A percentile compares a stretch with the other conserved stretches of the same genome.
Evolutionary conservation across 2,113 vertebrate species (phyloP).

Genomic region (Lepisosteus osseus): DNA sequence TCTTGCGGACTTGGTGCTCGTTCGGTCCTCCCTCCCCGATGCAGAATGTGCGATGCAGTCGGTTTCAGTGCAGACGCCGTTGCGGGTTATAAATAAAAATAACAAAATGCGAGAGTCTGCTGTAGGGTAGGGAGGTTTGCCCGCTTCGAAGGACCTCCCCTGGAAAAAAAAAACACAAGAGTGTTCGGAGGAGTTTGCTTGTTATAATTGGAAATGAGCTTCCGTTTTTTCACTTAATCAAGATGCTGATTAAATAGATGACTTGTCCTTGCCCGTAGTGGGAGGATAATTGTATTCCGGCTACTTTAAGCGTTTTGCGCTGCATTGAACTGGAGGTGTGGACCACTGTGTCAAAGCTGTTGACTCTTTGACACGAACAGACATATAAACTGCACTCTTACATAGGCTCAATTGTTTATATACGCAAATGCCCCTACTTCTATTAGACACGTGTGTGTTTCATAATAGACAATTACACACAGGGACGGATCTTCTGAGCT

Average conservation of each 20-base stretch:
- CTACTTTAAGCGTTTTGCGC: no score
- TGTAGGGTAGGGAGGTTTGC: constrained; percentile 34
- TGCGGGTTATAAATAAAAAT: constrained; percentile 60
- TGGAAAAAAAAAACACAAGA: constrained; percentile 10
- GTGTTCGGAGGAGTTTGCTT: constrained; percentile 9
- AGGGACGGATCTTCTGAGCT: no score
- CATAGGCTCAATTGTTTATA: no score
- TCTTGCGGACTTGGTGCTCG: constrained; percentile 33
- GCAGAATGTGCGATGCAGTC: constrained; percentile 50
- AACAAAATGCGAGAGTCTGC: constrained; percentile 16
- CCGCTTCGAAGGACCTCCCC: constrained; percentile 37
- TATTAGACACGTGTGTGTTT: no score
- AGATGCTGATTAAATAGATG: constrained; percentile 10
- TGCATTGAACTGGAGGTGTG: no score
- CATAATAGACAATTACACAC: no score
- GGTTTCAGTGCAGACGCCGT: constrained; percentile 42
- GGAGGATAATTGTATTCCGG: not conserved
- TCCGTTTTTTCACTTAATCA: constrained; percentile 13
- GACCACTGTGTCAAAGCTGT: no score
- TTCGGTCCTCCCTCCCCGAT: constrained; percentile 29
- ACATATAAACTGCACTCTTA: no score
- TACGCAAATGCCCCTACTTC: no score
- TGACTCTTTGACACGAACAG: no score
- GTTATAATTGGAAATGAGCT: constrained; percentile 27
- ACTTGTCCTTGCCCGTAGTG: not conserved